Evolutionary conservation across 2,113 vertebrate genomes (phyloP).

Genomic region (Burhinus bistriatus): DNA sequence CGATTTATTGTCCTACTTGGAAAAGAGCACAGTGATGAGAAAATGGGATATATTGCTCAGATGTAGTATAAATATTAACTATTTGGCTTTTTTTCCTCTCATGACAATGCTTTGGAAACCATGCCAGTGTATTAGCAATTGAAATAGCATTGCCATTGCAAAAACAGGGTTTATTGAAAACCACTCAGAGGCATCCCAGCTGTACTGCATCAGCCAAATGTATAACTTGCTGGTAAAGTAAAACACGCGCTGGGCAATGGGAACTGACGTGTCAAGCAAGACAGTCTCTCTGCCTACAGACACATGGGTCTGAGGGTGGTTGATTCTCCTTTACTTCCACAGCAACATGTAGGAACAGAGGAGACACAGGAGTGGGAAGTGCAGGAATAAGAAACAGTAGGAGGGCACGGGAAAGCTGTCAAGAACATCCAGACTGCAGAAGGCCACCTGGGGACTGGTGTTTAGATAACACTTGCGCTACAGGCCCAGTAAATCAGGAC

Average conservation of each 20-base stretch:
- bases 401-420: background rate
- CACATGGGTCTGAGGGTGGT: accelerated
- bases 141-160: background rate
- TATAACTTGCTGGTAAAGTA: background rate
- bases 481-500: background rate
- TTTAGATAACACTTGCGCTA: background rate
- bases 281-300: background rate
- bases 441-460: background rate
- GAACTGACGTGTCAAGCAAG: background rate
- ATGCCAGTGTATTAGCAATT: background rate
- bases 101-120: background rate
- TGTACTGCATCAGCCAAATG: background rate
- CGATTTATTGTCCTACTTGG: background rate
- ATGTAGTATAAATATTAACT: background rate
- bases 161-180: background rate
- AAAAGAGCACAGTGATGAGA: background rate
- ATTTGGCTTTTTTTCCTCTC: background rate
- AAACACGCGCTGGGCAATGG: background rate
- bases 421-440: background rate
- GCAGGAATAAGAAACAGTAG: background rate
- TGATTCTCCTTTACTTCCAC: background rate
- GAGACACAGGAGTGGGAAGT: background rate
- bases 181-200: background rate
- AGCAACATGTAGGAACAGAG: background rate
- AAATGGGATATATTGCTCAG: background rate